phyloP scores from a whole-genome alignment of 2,888 invertebrate genomes.

The Julus scanicus region DNA sequence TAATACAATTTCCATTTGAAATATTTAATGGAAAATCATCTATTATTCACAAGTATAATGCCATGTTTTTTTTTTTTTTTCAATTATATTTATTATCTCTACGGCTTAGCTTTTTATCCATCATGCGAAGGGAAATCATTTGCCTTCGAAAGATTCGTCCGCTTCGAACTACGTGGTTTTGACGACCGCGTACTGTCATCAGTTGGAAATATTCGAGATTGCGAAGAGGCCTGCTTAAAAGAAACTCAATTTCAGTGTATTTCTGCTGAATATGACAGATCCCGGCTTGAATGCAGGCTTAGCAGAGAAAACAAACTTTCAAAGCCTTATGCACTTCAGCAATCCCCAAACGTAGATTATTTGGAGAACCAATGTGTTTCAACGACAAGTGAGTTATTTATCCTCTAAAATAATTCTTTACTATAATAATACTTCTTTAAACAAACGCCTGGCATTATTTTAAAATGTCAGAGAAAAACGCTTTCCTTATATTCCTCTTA shows the following conservation, averaged over 20 bases:
- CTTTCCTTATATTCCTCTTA: no score
- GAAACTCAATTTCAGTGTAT: conserved; percentile 55
- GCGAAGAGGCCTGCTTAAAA: conserved; percentile 56
- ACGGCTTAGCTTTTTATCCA: conserved; percentile 22
- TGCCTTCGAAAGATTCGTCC: conserved; percentile 69
- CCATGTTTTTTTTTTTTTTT: not conserved
- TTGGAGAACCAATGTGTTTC: conserved; percentile 71
- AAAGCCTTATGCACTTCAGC: conserved; percentile 67
- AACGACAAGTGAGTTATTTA: conserved; percentile 63
- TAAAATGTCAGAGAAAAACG: no score
- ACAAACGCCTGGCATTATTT: no score
- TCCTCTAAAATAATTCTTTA: not conserved
- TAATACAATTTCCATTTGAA: no score
- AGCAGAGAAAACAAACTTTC: conserved; percentile 69
- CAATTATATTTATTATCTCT: conserved; percentile 8
- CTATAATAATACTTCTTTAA: no score
- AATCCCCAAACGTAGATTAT: conserved; percentile 67
- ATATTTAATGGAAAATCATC: not conserved
- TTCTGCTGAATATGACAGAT: conserved; percentile 69
- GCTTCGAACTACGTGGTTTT: conserved; percentile 67
- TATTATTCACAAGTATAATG: not conserved
- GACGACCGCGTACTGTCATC: conserved; percentile 58
- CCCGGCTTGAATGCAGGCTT: conserved; percentile 67
- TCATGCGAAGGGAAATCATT: conserved; percentile 61
- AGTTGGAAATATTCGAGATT: conserved; percentile 51